These are phyloP conservation scores for Diarsia mendica DNA, from an alignment of 2,888 invertebrate genomes.

Conservation along the genomic window DNA sequence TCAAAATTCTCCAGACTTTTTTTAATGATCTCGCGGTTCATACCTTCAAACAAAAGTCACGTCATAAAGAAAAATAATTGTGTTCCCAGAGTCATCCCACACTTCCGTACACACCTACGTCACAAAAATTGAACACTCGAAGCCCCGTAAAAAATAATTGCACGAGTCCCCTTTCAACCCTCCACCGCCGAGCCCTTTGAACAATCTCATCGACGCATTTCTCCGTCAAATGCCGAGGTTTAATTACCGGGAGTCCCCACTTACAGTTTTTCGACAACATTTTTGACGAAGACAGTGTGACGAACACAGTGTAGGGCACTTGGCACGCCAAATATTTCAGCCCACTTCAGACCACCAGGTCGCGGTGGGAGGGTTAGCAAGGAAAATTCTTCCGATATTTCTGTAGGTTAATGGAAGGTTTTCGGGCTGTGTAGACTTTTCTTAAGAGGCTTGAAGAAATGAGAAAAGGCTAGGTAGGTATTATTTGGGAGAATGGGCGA, in stretches of 20 bases:
- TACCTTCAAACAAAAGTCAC: conserved; percentile 22
- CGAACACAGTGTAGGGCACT: conserved; percentile 59
- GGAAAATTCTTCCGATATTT: conserved; percentile 66
- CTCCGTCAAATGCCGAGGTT: conserved; percentile 63
- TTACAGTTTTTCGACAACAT: conserved; percentile 64
- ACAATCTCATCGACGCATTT: conserved; percentile 63
- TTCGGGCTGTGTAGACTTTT: conserved; percentile 40
- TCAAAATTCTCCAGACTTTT: conserved; percentile 2
- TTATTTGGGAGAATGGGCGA: conserved; percentile 46
- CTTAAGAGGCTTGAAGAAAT: conserved; percentile 54
- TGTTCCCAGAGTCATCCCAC: conserved; percentile 27
- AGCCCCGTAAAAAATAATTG: conserved; percentile 57
- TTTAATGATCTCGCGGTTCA: conserved; percentile 33
- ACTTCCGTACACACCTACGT: conserved; percentile 35
- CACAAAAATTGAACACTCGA: conserved; percentile 42
- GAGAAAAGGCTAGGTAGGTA: conserved; percentile 42
- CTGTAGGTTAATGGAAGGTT: conserved; percentile 61
- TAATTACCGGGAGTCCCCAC: conserved; percentile 63
- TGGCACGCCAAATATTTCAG: conserved; percentile 67
- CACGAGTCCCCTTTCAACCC: conserved; percentile 51
- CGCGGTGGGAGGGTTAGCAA: conserved; percentile 53
- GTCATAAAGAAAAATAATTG: conserved; percentile 43
- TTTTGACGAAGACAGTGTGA: conserved; percentile 67
- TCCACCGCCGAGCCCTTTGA: conserved; percentile 53
- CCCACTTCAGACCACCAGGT: conserved; percentile 63